A percentile compares a stretch with the other conserved stretches of the same genome.
Evolutionary conservation across 2,113 vertebrate species (phyloP).

Genomic region (Phyllopteryx taeniolatus): DNA sequence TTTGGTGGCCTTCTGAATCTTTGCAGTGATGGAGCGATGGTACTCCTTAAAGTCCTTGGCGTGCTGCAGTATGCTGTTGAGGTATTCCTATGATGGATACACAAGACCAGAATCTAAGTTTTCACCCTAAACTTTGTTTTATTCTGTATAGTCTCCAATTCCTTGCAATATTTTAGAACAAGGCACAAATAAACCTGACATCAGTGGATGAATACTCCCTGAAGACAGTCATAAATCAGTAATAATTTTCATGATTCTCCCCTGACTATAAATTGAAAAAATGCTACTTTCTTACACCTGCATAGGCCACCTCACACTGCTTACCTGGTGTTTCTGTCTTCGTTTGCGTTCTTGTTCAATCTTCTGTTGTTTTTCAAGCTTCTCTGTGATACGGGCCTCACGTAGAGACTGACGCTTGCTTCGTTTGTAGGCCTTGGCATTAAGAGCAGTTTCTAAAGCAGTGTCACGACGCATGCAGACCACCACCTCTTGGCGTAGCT

Average conservation of each 20-base stretch:
- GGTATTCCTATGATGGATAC: slow-evolving; percentile 83
- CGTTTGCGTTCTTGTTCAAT: slow-evolving; percentile 96
- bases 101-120: slow-evolving; percentile 1
- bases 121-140: not conserved
- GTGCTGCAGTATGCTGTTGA: slow-evolving; percentile 97
- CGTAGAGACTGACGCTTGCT: slow-evolving; percentile 94
- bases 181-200: not conserved
- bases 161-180: not conserved
- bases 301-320: too few species aligned
- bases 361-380: slow-evolving; percentile 98
- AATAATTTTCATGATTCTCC: not conserved
- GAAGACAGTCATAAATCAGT: not conserved
- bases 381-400: slow-evolving; percentile 94
- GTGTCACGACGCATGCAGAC: slow-evolving; percentile 97
- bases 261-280: not conserved
- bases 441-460: slow-evolving; percentile 90
- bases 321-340: slow-evolving; percentile 94
- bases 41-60: slow-evolving; percentile 99
- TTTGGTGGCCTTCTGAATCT: slow-evolving; percentile 95
- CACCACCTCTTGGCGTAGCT: slow-evolving; percentile 96
- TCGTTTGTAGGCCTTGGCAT: slow-evolving; percentile 95
- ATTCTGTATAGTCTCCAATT: not conserved
- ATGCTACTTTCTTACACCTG: not conserved
- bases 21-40: slow-evolving; percentile 91
- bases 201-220: not conserved